Percentiles rank a stretch among this genome's conserved stretches.
Evolutionary conservation across 2,113 vertebrate genomes (phyloP).

Genomic region (Laticauda laticaudata): DNA sequence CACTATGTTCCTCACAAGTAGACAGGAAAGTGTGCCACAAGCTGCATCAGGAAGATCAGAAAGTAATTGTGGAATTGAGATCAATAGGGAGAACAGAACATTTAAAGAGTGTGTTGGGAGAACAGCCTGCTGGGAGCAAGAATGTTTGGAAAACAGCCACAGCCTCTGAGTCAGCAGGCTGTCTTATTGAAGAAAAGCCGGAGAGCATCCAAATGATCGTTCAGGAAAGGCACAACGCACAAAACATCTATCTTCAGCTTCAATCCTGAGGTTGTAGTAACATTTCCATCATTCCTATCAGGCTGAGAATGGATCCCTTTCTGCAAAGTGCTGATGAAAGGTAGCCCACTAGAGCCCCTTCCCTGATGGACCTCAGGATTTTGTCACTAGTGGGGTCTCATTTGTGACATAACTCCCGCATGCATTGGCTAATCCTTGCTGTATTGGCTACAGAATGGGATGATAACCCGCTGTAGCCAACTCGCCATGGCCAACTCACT

Average conservation of each 20-base stretch:
- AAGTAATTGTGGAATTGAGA: neutral
- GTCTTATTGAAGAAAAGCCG: neutral
- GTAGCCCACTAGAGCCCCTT: too few relatives aligned
- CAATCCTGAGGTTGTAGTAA: neutral
- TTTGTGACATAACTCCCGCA: neutral
- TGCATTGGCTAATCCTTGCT: neutral
- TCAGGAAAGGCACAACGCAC: neutral
- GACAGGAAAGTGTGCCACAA: neutral
- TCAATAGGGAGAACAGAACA: conserved; percentile 2
- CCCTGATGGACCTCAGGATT: neutral
- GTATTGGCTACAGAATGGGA: neutral
- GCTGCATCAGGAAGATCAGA: conserved; percentile 4
- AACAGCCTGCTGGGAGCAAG: neutral
- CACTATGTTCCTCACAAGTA: neutral
- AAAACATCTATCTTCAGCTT: neutral
- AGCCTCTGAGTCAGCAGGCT: too few relatives aligned
- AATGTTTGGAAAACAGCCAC: neutral
- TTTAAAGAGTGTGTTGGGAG: neutral
- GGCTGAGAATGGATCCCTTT: neutral
- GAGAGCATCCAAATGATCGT: neutral
- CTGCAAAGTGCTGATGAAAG: neutral
- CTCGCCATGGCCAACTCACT: too few relatives aligned
- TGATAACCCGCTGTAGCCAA: too few relatives aligned
- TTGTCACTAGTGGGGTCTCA: neutral
- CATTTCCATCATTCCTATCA: neutral